phyloP scores from a whole-genome alignment of 2,113 vertebrate genomes.

The Pluvialis apricaria region DNA sequence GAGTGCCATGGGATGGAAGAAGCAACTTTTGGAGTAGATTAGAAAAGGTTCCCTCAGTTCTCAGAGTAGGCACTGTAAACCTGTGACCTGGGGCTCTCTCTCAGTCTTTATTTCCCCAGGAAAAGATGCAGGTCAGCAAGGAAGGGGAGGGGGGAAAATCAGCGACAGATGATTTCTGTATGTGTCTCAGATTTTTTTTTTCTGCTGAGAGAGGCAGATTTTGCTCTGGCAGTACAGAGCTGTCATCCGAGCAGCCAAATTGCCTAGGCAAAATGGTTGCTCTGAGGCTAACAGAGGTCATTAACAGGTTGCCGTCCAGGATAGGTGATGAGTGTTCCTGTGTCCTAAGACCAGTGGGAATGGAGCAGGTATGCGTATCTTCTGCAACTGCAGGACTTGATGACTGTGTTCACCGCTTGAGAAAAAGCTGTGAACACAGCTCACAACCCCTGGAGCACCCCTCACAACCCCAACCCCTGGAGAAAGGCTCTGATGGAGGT shows the following conservation, averaged over 20 bases:
- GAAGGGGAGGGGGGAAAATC: background rate
- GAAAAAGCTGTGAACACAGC: background rate
- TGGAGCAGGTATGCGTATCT: background rate
- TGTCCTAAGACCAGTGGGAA: background rate
- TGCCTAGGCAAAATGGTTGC: background rate
- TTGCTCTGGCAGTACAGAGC: background rate
- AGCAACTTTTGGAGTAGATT: background rate
- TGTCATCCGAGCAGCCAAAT: background rate
- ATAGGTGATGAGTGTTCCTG: fast-evolving
- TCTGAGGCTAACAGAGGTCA: background rate
- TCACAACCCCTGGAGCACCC: no score
- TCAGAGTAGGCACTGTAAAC: background rate
- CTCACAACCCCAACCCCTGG: background rate
- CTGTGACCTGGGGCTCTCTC: background rate
- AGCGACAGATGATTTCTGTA: background rate
- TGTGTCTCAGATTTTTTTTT: background rate
- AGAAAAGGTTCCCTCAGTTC: background rate
- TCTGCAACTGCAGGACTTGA: background rate
- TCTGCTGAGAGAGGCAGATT: background rate
- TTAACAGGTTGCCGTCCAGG: background rate
- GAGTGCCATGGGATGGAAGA: background rate
- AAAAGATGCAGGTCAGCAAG: background rate
- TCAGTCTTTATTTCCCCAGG: background rate
- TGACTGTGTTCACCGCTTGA: background rate
- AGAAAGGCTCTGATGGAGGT: background rate